Base-by-base conservation (phyloP, 2,797 vertebrate genomes). In the Melanotaenia nigrans region DNA sequence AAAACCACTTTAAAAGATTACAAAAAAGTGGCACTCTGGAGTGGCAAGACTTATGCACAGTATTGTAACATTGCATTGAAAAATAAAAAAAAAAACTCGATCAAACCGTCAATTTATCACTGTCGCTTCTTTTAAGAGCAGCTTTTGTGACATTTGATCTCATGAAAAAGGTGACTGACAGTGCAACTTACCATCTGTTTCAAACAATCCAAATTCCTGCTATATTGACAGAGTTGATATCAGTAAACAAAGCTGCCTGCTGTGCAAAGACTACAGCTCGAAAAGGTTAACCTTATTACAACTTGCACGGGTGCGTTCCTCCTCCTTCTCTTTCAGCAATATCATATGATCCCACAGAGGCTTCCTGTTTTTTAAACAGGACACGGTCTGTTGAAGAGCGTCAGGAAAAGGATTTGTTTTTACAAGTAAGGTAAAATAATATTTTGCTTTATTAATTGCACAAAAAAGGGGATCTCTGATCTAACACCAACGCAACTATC, bases 331-430 rank as follows among this genome's bases (percentile, higher is more conserved):
- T 10, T 59, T 25, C 10, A 2, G 1, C 4, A 7, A 6, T 0
- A 53, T 82, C 77, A 74, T 40, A 47, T 79, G 79, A 82, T 73
- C 61, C 20, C 8, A 7, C 62, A 45, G 20, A 56, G 42, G 58
- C 61, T 79, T 81, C 78, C 69, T 25, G 20, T 53, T 65, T 28
- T 22, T 14, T 14, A 13, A 20, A 20, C 7, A 69, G 24, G 40
- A 67, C 42, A 18, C 3, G 14, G 1, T 20, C 40, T 11, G 40
- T 35, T 16, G 51, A 13, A 47, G 10, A 9, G 9, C 33, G 38
- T 45, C 33, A 12, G 0, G 30, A 3, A 18, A 47, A 7, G 42
- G 22, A 30, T 60, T 13, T 22, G 35, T 13, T 5, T 45, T 42
- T 12, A 2, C 16, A 30, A 25, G 53, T 55, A 55, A 30, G 53